These are phyloP conservation scores for Nothobranchius kuhntae DNA, from an alignment of 2,113 vertebrate species.

Conservation along the genomic window DNA sequence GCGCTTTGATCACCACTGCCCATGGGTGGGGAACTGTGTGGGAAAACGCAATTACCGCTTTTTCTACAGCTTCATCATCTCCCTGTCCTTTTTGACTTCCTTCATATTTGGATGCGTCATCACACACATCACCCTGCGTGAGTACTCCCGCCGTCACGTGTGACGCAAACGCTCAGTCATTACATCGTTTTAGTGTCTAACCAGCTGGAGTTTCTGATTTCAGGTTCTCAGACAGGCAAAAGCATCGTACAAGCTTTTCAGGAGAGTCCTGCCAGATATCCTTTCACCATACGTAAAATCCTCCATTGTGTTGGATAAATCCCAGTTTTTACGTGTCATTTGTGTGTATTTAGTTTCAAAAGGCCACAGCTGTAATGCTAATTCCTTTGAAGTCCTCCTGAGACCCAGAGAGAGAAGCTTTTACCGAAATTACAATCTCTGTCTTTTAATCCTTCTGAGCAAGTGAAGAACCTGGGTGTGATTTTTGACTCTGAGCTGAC, in stretches of 20 bases:
- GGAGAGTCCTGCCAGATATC: constrained; percentile 96
- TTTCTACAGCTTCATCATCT: constrained; percentile 96
- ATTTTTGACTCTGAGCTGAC: too few species aligned
- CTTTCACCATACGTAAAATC: constrained; percentile 65
- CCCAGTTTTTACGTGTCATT: too few species aligned
- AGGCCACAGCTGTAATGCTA: too few species aligned
- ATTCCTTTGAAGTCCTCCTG: too few species aligned
- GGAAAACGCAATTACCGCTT: constrained; percentile 96
- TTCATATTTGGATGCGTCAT: constrained; percentile 96
- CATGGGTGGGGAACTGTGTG: constrained; percentile 99
- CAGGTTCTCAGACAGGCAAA: constrained; percentile 86
- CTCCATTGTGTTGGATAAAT: too few species aligned
- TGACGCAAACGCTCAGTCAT: too few species aligned
- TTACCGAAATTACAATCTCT: too few species aligned
- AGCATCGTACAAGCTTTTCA: constrained; percentile 86
- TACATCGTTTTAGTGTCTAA: too few species aligned
- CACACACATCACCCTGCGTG: constrained; percentile 90
- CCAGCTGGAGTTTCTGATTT: neutral
- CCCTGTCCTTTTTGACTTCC: constrained; percentile 94
- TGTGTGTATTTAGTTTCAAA: too few species aligned
- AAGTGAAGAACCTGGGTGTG: too few species aligned
- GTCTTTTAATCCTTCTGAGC: too few species aligned
- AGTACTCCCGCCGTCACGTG: constrained; percentile 35
- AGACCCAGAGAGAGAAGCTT: too few species aligned
- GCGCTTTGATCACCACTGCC: constrained; percentile 96